phyloP scores from a whole-genome alignment of 2,797 vertebrate species.

The Paguma larvata region DNA sequence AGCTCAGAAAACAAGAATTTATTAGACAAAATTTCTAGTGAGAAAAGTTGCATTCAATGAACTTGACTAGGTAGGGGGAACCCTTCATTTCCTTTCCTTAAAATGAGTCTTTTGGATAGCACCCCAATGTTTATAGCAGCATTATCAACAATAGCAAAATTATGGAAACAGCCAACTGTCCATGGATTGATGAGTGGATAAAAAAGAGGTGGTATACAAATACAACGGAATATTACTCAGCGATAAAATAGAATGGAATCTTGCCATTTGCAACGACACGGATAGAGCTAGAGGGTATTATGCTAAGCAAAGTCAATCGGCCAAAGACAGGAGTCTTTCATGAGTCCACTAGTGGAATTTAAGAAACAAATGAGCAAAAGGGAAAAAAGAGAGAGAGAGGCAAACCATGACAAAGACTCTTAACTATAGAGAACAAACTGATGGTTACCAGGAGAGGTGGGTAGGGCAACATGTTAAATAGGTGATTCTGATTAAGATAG shows the following conservation, averaged over 20 bases:
- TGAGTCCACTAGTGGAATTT: not conserved
- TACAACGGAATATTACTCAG: not conserved
- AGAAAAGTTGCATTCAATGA: constrained; percentile 14
- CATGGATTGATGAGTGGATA: not conserved
- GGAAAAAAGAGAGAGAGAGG: not conserved
- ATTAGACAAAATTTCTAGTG: constrained; percentile 30
- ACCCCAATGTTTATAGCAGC: not conserved
- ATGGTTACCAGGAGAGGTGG: not conserved
- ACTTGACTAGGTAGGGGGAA: not conserved
- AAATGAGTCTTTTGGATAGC: not conserved
- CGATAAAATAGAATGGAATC: not conserved
- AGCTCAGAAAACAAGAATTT: constrained; percentile 39
- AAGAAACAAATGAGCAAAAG: not conserved
- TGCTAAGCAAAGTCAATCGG: not conserved
- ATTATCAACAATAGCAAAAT: not conserved
- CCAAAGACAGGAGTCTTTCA: not conserved
- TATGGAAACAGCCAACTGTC: not conserved
- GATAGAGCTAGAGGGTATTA: not conserved
- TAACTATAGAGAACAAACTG: not conserved
- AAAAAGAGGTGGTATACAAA: not conserved
- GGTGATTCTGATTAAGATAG: not conserved
- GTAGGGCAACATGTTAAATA: not conserved
- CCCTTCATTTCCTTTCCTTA: not conserved
- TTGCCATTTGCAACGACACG: not conserved
- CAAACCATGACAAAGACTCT: not conserved